A percentile compares a stretch with the other conserved stretches of the same genome.
phyloP scores from a whole-genome alignment of 2,113 vertebrate genomes.

The Nesogale talazaci region DNA sequence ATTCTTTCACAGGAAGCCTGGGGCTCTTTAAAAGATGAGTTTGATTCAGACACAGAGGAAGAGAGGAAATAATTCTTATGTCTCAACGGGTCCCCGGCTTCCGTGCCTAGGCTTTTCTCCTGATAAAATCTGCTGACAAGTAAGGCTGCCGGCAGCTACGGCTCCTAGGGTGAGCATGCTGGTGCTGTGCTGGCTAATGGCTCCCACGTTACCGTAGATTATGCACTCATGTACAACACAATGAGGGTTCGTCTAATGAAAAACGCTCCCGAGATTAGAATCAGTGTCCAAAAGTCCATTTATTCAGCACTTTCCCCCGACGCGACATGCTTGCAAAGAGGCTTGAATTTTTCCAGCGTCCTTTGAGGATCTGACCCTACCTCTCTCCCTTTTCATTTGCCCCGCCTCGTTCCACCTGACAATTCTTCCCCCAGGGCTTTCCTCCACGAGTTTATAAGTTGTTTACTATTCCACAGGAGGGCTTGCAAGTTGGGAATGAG shows the following conservation, averaged over 20 bases:
- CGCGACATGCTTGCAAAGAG: neutral
- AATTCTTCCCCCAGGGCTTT: neutral
- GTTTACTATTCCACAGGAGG: neutral
- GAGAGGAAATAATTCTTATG: neutral
- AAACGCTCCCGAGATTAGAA: neutral
- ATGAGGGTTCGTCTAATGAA: neutral
- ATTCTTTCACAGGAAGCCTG: neutral
- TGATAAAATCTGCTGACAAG: neutral
- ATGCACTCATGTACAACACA: neutral
- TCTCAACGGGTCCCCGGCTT: neutral
- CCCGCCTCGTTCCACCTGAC: neutral
- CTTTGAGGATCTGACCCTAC: neutral
- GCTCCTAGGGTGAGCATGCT: neutral
- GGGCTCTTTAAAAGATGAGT: neutral
- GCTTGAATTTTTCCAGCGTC: neutral
- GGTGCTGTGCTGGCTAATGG: neutral
- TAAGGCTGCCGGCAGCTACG: neutral
- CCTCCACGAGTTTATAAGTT: neutral
- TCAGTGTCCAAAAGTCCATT: neutral
- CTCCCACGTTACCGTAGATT: neutral
- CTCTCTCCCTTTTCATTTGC: no score
- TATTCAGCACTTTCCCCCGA: neutral
- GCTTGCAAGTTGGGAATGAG: neutral
- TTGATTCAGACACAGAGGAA: neutral
- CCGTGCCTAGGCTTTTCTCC: neutral